These are phyloP conservation scores for Mesitornis unicolor DNA, from an alignment of 2,113 vertebrate species.

Conservation along the genomic window DNA sequence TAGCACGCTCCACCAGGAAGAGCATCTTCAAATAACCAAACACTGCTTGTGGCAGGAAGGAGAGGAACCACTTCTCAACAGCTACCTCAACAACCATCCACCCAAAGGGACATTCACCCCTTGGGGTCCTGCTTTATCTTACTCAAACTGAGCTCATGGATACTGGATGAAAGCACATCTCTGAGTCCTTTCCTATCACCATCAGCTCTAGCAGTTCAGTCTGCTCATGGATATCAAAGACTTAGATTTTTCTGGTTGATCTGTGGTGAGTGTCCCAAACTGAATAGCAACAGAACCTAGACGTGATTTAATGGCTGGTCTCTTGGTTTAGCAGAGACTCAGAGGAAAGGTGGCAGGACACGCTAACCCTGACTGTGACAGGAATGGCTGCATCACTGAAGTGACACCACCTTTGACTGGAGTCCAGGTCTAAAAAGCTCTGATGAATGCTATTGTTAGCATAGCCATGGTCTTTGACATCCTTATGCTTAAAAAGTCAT, in stretches of 20 bases:
- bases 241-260: not conserved
- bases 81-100: not conserved
- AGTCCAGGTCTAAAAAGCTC: not conserved
- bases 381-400: not conserved
- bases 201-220: not conserved
- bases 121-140: not conserved
- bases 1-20: not conserved
- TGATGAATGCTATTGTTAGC: not conserved
- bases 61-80: not conserved
- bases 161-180: not conserved
- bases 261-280: not conserved
- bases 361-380: not conserved
- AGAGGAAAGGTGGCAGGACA: not conserved
- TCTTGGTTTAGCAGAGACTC: not conserved
- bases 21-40: not conserved
- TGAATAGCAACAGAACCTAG: not conserved
- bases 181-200: not conserved
- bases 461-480: not conserved
- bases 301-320: not conserved
- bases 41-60: not conserved
- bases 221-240: not conserved
- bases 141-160: not conserved
- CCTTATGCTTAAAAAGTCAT: not conserved
- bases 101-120: not conserved
- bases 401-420: not conserved